Evolutionary conservation across 2,888 invertebrate genomes (phyloP), one percentile per base, ranked within the genome.

Genomic region (Lottia gigantea): DNA sequence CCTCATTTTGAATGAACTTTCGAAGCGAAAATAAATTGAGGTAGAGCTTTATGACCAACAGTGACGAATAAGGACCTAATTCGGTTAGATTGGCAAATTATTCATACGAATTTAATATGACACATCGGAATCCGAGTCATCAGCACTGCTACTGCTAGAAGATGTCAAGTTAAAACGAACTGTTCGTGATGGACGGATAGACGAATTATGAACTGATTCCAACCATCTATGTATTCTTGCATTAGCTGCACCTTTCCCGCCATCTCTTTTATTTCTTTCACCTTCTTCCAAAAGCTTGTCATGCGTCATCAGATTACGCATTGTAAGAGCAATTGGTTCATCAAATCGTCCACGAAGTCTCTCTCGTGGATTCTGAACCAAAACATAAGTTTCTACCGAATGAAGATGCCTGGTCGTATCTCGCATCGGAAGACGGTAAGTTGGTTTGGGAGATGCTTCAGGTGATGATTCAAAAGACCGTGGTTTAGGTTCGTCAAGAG

Each of bases 311-410:
- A 55, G 19, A 55, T 55, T 55, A 19, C 14, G 55, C 55, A 23
- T 55, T 12, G 55, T 55, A 8, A 55, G 55, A 23, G 19, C 55
- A 55, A 55, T 55, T 15, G 55, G 55, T 55, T 55, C 55, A 19
- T 55, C 55, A 55, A 55, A 23, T 23, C 23, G 55, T 11, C 55
- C 55, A 23, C 55, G 55, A 8, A 55, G 8, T 55, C 55, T 55
- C 14, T 55, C 55, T 23, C 55, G 19, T 55, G 8, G 55, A 55
- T 55, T 55, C 23, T 19, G 55, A 23, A 55, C 55, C 23, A 55
- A 19, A 19, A 55, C 55, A 23, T 55, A 55, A 8, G 55, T 55
- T 55, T 55, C 55, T 55, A 55, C 55, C 19, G 55, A 19, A 55
- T 55, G 55, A 14, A 55, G 19, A 23, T 55, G 55, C 19, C 19